Percentiles rank a stretch among this genome's conserved stretches.
Conservation (phyloP, 2,888 invertebrate genomes). For the Eupeodes latifasciatus region DNA sequence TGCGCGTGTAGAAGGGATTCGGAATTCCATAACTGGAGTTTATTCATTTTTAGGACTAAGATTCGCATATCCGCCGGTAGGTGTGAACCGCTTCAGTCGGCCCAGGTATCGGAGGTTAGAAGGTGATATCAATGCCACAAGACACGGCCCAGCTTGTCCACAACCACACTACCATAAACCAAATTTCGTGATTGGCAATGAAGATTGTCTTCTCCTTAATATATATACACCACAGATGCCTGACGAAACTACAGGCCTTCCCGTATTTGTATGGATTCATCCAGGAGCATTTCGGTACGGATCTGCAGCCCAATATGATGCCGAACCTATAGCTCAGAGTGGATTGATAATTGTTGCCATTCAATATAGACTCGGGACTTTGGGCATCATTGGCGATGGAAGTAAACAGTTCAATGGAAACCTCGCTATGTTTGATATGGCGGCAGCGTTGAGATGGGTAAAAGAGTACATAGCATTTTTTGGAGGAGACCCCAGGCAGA, state of each 20-base stretch:
- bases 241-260: conserved; percentile 87
- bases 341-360: conserved; percentile 90
- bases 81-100: conserved; percentile 86
- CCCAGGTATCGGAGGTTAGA: conserved; percentile 84
- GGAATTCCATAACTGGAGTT: conserved; percentile 86
- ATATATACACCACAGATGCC: conserved; percentile 91
- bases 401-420: conserved; percentile 90
- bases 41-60: conserved; percentile 91
- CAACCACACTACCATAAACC: conserved; percentile 85
- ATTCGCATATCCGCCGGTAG: conserved; percentile 87
- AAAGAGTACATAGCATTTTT: conserved; percentile 90
- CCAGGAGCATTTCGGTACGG: conserved; percentile 91
- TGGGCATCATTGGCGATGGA: conserved; percentile 91
- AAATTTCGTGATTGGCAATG: conserved; percentile 84
- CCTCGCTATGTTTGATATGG: conserved; percentile 90
- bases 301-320: conserved; percentile 90
- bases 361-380: conserved; percentile 91
- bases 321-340: conserved; percentile 88
- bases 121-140: conserved; percentile 87
- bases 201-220: conserved; percentile 91
- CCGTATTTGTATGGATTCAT: conserved; percentile 91
- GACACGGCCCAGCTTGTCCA: conserved; percentile 86
- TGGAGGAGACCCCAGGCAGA: conserved; percentile 89
- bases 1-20: conserved; percentile 88
- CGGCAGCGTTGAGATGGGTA: conserved; percentile 89